phyloP scores from a whole-genome alignment of 2,113 vertebrate species.

The Cricetomys ansorgei region DNA sequence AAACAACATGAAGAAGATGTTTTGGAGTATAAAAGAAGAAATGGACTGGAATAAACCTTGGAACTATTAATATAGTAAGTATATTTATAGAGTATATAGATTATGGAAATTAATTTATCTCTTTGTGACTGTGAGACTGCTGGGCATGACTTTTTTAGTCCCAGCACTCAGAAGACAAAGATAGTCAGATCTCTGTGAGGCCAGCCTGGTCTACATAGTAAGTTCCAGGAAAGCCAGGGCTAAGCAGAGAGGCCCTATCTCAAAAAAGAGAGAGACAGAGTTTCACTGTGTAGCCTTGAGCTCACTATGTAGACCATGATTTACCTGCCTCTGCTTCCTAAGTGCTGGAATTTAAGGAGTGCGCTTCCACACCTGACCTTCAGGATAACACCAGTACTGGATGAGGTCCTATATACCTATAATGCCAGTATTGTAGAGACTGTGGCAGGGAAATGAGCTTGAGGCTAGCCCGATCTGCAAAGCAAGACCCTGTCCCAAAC shows the following conservation, averaged over 20 bases:
- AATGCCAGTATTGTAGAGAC: background rate
- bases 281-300: background rate
- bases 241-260: background rate
- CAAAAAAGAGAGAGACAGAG: background rate
- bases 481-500: background rate
- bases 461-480: background rate
- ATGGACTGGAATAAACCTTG: slow-evolving; percentile 79
- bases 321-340: background rate
- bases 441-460: background rate
- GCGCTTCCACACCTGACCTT: background rate
- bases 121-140: background rate
- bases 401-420: background rate
- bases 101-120: slow-evolving; percentile 16
- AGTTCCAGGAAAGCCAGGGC: background rate
- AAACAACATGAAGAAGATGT: slow-evolving; percentile 90
- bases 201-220: background rate
- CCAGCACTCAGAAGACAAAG: background rate
- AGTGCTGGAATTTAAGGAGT: background rate
- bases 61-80: slow-evolving; percentile 70
- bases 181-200: background rate
- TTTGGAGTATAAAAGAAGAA: slow-evolving; percentile 92
- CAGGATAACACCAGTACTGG: background rate
- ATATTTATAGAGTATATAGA: slow-evolving; percentile 22
- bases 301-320: background rate
- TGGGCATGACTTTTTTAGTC: background rate